phyloP scores from a whole-genome alignment of 2,888 invertebrate genomes.

The Drosophila paramelanica region DNA sequence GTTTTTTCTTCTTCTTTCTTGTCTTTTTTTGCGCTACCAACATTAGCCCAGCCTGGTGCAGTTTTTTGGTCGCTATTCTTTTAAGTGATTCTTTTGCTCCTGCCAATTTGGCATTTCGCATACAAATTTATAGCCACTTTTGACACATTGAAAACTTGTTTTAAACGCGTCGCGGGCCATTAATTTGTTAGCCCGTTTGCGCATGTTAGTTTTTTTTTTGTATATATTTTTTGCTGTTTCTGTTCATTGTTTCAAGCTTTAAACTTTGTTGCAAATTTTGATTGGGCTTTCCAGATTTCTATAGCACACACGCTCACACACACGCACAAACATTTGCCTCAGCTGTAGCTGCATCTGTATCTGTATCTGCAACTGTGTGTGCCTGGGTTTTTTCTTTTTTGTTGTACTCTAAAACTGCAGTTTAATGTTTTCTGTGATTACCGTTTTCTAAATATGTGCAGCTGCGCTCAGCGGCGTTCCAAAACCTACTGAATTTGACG shows the following conservation, averaged over 20 bases:
- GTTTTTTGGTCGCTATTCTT: slow-evolving; percentile 39
- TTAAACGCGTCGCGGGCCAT: slow-evolving; percentile 57
- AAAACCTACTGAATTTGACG: slow-evolving; percentile 76
- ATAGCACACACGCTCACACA: slow-evolving; percentile 20
- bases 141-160: slow-evolving; percentile 75
- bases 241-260: slow-evolving; percentile 27
- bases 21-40: slow-evolving; percentile 62
- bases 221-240: slow-evolving; percentile 12
- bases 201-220: slow-evolving; percentile 12
- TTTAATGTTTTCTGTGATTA: slow-evolving; percentile 46
- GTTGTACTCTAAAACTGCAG: slow-evolving; percentile 34
- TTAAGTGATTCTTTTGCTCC: slow-evolving; percentile 78
- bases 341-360: slow-evolving; percentile 55
- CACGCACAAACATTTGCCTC: slow-evolving; percentile 29
- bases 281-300: slow-evolving; percentile 49
- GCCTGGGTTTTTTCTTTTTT: slow-evolving; percentile 22
- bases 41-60: slow-evolving; percentile 59
- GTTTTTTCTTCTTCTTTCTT: slow-evolving; percentile 48
- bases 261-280: slow-evolving; percentile 55
- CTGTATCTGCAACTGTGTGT: slow-evolving; percentile 31
- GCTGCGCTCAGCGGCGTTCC: slow-evolving; percentile 82
- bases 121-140: slow-evolving; percentile 69
- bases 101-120: slow-evolving; percentile 58
- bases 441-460: slow-evolving; percentile 63
- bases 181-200: slow-evolving; percentile 46